Evolutionary conservation across 2,797 vertebrate genomes (phyloP).

Genomic region (Falco cherrug): DNA sequence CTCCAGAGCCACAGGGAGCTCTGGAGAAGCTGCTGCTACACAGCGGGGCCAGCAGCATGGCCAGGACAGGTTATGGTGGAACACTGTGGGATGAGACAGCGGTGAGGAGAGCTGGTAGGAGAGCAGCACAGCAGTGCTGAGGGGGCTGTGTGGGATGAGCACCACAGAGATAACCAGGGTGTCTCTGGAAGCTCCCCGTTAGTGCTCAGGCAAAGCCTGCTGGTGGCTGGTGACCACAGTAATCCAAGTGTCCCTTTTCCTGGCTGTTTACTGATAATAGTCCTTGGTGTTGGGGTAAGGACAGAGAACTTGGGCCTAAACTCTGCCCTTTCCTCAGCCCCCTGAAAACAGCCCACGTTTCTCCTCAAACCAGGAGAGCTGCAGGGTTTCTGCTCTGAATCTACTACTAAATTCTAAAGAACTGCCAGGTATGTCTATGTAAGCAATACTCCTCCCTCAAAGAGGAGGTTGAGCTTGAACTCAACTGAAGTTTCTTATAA

Average conservation of each 20-base stretch:
- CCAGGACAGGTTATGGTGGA: not conserved
- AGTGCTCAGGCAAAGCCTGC: not conserved
- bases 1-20: no score
- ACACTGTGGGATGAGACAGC: rapidly evolving
- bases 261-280: not conserved
- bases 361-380: not conserved
- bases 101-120: not conserved
- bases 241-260: not conserved
- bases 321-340: not conserved
- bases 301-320: not conserved
- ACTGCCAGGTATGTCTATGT: not conserved
- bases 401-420: not conserved
- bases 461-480: not conserved
- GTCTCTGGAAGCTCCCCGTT: rapidly evolving
- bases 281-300: not conserved
- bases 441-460: not conserved
- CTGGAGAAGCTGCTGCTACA: rapidly evolving
- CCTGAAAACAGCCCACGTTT: not conserved
- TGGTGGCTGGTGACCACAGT: not conserved
- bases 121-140: not conserved
- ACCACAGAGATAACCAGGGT: not conserved
- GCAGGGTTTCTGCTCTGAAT: not conserved
- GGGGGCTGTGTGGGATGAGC: not conserved
- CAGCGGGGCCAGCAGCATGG: rapidly evolving
- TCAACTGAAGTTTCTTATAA: not conserved